Percentiles rank a stretch among this genome's conserved stretches.
These are phyloP conservation scores for Aegithalos caudatus DNA, from an alignment of 2,113 vertebrate genomes.

Conservation along the genomic window DNA sequence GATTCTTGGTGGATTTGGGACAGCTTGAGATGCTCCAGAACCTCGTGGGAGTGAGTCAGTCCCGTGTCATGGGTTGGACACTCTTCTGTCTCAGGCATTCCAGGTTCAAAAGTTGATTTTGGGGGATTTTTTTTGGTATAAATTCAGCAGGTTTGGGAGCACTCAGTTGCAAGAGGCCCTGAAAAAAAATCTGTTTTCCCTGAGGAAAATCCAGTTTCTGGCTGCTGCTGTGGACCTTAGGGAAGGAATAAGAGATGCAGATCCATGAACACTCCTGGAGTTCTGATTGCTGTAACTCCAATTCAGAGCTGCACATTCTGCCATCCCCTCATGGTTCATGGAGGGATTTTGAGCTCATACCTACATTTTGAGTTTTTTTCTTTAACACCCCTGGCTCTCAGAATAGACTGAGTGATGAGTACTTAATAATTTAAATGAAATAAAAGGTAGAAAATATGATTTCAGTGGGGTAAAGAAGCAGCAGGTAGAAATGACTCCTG, in stretches of 20 bases:
- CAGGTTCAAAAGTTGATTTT: not conserved
- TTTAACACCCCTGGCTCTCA: not conserved
- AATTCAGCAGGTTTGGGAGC: not conserved
- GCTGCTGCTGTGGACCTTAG: not conserved
- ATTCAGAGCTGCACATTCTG: not conserved
- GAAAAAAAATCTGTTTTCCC: not conserved
- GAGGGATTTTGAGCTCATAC: not conserved
- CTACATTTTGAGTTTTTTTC: not conserved
- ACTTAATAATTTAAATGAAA: not conserved
- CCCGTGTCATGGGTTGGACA: not conserved
- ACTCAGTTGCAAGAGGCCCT: not conserved
- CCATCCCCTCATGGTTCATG: not conserved
- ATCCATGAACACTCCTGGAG: not conserved
- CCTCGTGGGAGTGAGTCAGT: not conserved
- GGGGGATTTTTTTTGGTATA: not conserved
- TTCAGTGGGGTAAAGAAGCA: not conserved
- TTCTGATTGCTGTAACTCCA: not conserved
- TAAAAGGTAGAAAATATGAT: not conserved
- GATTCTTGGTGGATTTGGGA: not conserved
- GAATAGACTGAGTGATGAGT: not conserved
- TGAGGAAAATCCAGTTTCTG: not conserved
- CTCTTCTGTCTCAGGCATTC: not conserved
- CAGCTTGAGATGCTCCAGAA: not conserved
- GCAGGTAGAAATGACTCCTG: not conserved
- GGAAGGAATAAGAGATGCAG: not conserved